These are phyloP conservation scores for Platichthys stellatus DNA, from an alignment of 2,113 vertebrate species.

Conservation along the genomic window DNA sequence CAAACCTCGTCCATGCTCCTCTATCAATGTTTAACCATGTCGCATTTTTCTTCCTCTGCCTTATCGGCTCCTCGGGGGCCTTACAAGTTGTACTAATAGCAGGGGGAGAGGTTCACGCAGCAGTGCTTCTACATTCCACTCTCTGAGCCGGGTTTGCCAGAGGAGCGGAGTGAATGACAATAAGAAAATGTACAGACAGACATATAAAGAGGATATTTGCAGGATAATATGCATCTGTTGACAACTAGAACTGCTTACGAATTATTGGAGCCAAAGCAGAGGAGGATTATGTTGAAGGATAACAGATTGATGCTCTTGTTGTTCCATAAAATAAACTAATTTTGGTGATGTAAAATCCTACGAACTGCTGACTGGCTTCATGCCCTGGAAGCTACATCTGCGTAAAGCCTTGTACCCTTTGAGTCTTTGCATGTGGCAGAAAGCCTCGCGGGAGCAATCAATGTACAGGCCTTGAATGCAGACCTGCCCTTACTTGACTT, in stretches of 20 bases:
- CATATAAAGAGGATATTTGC: background rate
- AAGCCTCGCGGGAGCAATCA: conserved; percentile 27
- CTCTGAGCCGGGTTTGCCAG: background rate
- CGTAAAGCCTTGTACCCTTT: conserved; percentile 8
- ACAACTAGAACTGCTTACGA: conserved; percentile 7
- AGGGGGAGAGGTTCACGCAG: conserved; percentile 17
- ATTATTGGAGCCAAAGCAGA: conserved; percentile 6
- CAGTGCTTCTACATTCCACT: conserved; percentile 4
- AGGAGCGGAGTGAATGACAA: conserved; percentile 8
- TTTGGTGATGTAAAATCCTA: conserved; percentile 24
- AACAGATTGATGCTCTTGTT: conserved; percentile 8
- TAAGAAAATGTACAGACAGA: conserved; percentile 2
- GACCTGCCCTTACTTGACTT: conserved; percentile 81
- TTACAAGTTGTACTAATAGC: conserved; percentile 21
- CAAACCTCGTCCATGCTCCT: conserved; percentile 15
- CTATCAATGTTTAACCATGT: conserved; percentile 46
- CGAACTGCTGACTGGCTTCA: conserved; percentile 30
- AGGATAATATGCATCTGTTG: conserved; percentile 16
- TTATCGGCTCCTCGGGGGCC: background rate
- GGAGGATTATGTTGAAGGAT: conserved; percentile 24
- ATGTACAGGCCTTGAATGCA: conserved; percentile 54
- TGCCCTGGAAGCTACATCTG: conserved; percentile 30
- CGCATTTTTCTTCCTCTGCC: conserved; percentile 32
- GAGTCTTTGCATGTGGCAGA: conserved; percentile 18
- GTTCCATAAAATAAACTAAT: conserved; percentile 36